phyloP scores from a whole-genome alignment of 2,888 invertebrate genomes.

The Amblyjoppa fuscipennis region DNA sequence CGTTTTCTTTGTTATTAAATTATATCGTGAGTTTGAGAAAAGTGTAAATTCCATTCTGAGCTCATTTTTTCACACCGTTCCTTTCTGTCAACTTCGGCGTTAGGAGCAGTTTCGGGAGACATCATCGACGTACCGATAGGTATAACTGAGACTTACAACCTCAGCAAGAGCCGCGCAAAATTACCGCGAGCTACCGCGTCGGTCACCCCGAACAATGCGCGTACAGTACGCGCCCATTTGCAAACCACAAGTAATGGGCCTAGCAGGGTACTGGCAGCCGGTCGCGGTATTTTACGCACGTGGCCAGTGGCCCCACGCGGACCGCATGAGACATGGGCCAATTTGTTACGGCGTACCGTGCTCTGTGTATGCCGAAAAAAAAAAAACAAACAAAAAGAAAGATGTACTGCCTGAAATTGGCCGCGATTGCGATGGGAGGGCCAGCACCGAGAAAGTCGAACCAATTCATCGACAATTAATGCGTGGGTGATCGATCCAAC shows the following conservation, averaged over 20 bases:
- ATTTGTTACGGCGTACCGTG: slow-evolving; percentile 76
- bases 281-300: slow-evolving; percentile 74
- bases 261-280: slow-evolving; percentile 69
- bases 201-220: no score
- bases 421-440: slow-evolving; percentile 32
- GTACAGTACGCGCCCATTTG: slow-evolving; percentile 77
- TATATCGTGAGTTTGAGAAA: no score
- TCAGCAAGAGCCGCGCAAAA: no score
- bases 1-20: no score
- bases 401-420: slow-evolving; percentile 53
- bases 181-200: no score
- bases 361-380: slow-evolving; percentile 30
- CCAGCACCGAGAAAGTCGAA: not conserved
- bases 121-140: no score
- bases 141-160: no score
- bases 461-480: slow-evolving; percentile 45
- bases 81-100: no score
- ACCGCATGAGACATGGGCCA: slow-evolving; percentile 79
- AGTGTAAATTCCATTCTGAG: no score
- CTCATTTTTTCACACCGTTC: no score
- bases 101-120: no score
- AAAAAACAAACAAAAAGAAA: slow-evolving; percentile 28
- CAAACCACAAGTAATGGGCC: slow-evolving; percentile 79
- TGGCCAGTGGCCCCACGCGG: slow-evolving; percentile 60
- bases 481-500: slow-evolving; percentile 30